Evolutionary conservation across 2,113 vertebrate species (phyloP).

Genomic region (Prunella fulvescens): DNA sequence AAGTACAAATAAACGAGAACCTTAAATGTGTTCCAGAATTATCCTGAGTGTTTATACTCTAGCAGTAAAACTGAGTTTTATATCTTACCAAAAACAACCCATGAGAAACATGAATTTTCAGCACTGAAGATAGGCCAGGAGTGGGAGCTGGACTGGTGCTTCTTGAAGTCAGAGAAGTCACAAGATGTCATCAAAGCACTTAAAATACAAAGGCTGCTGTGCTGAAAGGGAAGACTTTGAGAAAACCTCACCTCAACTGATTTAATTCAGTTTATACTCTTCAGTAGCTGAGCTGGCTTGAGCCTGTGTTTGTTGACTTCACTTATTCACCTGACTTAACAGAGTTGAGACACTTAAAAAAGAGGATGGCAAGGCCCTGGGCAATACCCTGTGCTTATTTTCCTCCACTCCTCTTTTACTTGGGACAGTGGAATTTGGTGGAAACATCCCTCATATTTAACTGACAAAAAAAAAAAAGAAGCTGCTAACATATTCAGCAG

Average conservation of each 20-base stretch:
- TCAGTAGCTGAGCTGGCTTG: not conserved
- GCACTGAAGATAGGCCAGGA: not conserved
- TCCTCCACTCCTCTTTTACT: not conserved
- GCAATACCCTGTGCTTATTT: not conserved
- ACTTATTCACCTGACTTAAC: not conserved
- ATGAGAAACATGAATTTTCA: not conserved
- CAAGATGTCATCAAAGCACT: not conserved
- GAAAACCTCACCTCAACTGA: not conserved
- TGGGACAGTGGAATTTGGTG: not conserved
- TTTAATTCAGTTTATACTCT: not conserved
- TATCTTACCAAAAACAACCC: not conserved
- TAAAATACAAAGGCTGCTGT: not conserved
- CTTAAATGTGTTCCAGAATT: not conserved
- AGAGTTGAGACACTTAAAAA: not conserved
- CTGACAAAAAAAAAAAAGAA: not conserved
- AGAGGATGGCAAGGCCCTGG: not conserved
- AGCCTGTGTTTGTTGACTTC: not conserved
- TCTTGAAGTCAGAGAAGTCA: not conserved
- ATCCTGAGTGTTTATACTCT: not conserved
- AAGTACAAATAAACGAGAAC: not conserved
- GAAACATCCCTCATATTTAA: not conserved
- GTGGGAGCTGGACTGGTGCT: not conserved
- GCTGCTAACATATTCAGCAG: not conserved
- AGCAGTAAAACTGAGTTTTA: not conserved
- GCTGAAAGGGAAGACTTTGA: not conserved